Conservation (phyloP, 2,113 vertebrate species). For the Scomber japonicus region DNA sequence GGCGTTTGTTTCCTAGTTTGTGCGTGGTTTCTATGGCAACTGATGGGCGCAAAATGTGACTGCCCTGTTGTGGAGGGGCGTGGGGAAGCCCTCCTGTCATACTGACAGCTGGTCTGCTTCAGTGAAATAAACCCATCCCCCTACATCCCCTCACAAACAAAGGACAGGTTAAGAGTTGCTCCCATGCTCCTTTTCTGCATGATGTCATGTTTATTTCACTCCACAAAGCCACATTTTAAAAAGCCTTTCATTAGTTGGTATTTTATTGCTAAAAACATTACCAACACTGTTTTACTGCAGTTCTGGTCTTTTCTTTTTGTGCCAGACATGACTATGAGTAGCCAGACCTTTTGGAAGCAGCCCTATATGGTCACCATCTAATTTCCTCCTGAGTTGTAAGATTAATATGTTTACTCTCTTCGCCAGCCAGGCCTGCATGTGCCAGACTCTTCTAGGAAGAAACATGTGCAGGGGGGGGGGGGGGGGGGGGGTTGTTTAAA, state of each 20-base stretch:
- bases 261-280: constrained; percentile 6
- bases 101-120: constrained; percentile 62
- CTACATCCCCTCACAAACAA: constrained; percentile 29
- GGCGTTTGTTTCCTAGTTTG: constrained; percentile 47
- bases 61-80: constrained; percentile 54
- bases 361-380: constrained; percentile 27
- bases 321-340: constrained; percentile 10
- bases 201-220: neutral
- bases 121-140: constrained; percentile 39
- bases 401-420: constrained; percentile 63
- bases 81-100: constrained; percentile 70
- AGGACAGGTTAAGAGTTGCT: constrained; percentile 38
- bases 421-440: constrained; percentile 34
- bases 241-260: neutral
- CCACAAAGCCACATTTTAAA: neutral
- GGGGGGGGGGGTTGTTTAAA: constrained; percentile 1
- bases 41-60: constrained; percentile 48
- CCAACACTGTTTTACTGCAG: constrained; percentile 15
- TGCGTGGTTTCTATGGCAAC: constrained; percentile 69
- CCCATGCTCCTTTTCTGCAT: constrained; percentile 4
- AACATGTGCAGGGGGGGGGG: constrained; percentile 4
- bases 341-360: constrained; percentile 18
- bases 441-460: constrained; percentile 56
- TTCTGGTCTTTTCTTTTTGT: neutral
- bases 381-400: constrained; percentile 38